A percentile compares a stretch with the other conserved stretches of the same genome.
These are phyloP conservation scores for Butorides virescens DNA, from an alignment of 2,113 vertebrate species.

Conservation along the genomic window DNA sequence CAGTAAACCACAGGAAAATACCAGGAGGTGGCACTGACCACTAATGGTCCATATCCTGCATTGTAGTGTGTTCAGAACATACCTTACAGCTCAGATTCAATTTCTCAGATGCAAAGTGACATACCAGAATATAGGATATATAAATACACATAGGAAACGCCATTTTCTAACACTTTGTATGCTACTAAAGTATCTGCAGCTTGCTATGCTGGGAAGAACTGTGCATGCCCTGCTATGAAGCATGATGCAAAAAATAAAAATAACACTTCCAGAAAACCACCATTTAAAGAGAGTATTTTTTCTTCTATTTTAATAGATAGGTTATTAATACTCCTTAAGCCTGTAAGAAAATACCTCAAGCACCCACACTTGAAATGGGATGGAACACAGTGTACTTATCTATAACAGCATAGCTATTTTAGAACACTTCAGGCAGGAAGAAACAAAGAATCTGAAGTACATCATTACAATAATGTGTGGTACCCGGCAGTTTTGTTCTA, in stretches of 20 bases:
- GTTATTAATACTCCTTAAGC: not conserved
- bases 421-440: not conserved
- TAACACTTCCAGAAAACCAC: not conserved
- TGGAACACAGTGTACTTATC: not conserved
- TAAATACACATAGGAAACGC: not conserved
- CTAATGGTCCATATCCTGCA: not conserved
- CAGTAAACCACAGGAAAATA: not conserved
- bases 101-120: not conserved
- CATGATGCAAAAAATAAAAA: not conserved
- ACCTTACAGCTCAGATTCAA: not conserved
- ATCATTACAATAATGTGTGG: not conserved
- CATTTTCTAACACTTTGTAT: not conserved
- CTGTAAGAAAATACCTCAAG: constrained; percentile 26
- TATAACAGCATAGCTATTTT: constrained; percentile 24
- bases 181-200: not conserved
- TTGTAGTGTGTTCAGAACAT: not conserved
- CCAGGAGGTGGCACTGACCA: not conserved
- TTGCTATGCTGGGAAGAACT: not conserved
- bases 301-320: not conserved
- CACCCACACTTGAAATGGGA: constrained; percentile 27
- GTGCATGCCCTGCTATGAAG: not conserved
- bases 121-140: not conserved
- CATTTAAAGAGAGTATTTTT: not conserved
- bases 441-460: constrained; percentile 14
- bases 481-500: not conserved